Evolutionary conservation across 2,797 vertebrate genomes (phyloP), one percentile per base, ranked within the genome.

Genomic region (Malurus splendens): DNA sequence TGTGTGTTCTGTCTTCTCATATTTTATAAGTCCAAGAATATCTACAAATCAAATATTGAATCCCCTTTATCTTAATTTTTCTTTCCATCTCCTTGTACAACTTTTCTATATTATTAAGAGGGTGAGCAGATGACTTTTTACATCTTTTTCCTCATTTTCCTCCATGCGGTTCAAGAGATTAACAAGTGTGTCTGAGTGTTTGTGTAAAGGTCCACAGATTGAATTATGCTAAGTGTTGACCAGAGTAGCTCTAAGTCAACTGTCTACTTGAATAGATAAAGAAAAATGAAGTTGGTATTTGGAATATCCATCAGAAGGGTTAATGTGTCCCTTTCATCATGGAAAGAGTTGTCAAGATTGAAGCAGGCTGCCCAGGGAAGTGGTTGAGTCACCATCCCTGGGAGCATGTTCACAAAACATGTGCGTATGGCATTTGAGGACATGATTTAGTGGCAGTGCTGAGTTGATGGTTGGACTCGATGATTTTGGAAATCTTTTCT

Each of bases 361-460:
- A 36, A 57, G 47, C 20, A 18, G 39, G 59, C 39, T 52, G 45
- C 20, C 39, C 28, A n/a, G 15, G 32, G 52, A 30, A n/a, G 30
- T 18, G 32, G 32, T 52, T 30, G 41, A 60, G 27, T 48, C 23
- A 23, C 47, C 23, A 11, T 38, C 9, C 27, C n/a, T 55, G 54
- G 47, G 28, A 24, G 15, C 36, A 12, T 16, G 22, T 48, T 60
- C 47, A 30, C 39, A 33, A n/a, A 51, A 18, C 9, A 15, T 3
- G 14, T 25, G 18, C 30, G 14, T 41, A 11, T 54, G 64, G 30
- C 41, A 41, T 36, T 6, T 16, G 27, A 45, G n/a, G 27, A 62
- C 3, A 4, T 11, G 16, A 18, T 27, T 25, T 36, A n/a, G 12
- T 61, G 36, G 10, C 1, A 0, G 9, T 47, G 33, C n/a, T 41